Conservation (phyloP, 2,113 vertebrate species). For the Indicator indicator region DNA sequence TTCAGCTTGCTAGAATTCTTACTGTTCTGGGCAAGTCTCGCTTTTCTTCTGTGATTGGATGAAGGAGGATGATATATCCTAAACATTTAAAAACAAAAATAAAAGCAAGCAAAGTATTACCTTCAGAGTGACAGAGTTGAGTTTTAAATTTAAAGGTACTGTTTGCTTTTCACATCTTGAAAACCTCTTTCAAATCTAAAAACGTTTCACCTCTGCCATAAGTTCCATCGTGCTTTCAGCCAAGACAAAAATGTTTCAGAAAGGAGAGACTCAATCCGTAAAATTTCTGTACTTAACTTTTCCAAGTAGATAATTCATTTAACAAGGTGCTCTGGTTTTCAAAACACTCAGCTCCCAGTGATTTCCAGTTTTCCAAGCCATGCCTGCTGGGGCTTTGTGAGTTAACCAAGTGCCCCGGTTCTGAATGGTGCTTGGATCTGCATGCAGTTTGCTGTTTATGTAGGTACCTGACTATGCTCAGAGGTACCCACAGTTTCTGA, state of each 20-base stretch:
- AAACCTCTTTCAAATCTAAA: constrained; percentile 27
- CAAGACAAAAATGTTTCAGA: constrained; percentile 16
- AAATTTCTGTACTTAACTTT: neutral
- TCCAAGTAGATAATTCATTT: neutral
- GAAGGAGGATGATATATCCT: neutral
- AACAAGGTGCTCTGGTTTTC: neutral
- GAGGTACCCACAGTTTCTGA: neutral
- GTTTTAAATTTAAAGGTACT: constrained; percentile 11
- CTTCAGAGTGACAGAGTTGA: neutral
- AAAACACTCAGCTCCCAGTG: neutral
- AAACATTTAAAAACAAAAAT: constrained; percentile 2
- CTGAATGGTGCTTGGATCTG: neutral
- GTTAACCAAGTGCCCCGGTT: fast-evolving
- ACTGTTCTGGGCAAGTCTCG: constrained; percentile 7
- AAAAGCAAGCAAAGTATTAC: constrained; percentile 47
- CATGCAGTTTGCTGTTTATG: neutral
- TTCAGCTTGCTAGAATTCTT: constrained; percentile 18
- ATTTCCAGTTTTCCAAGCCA: neutral
- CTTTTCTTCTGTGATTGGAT: neutral
- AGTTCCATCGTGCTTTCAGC: neutral
- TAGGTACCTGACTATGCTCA: neutral
- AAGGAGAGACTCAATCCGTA: neutral
- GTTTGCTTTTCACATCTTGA: constrained; percentile 28
- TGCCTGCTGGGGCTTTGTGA: neutral
- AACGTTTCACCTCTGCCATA: constrained; percentile 4